Base-by-base conservation (phyloP, 2,888 invertebrate species). In the Tiliacea aurago region DNA sequence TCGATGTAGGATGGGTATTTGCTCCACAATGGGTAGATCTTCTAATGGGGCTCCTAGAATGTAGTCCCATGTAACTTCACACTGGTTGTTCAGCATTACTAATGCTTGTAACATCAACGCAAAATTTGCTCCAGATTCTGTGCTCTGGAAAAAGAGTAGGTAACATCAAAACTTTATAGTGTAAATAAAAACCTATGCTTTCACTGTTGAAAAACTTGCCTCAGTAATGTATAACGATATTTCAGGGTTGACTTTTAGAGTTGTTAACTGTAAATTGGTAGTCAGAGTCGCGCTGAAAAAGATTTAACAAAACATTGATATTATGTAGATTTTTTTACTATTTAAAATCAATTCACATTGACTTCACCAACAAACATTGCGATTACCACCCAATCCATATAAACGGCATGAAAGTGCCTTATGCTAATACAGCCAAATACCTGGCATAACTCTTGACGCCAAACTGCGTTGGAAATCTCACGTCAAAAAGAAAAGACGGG, bases 1-100 rank as follows among this genome's bases (percentile, higher is more conserved):
- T 91, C 98, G 96, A 92, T 98, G 98, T 56, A 98, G 93, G 41
- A 98, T 97, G 3, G 98, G 98, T 90, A 98, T 98, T 93, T 98
- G 98, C 88, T 98, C 98, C 0, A 98, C 98, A 45, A 98, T 96
- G 0, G 98, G 98, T 74, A 98, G 91, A 86, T 98, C 97, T 85
- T 98, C 97, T n/a, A 98, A 94, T 1, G 98, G 98, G 0, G 98
- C 98, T 4, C 97, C 98, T 62, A 97, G 89, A 68, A 97, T 97
- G 96, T 97, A 98, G 84, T 98, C 97, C 87, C 97, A 97, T 0
- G 97, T 97, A 2, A 97, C 97, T 90, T 98, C 98, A 87, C 98
- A 98, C 86, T 97, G 98, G 91, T 98, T 98, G 86, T 97, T 98
- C 18, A 98, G 93, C 0, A 96, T 97, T 0, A 98, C 97, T 61